Percentiles rank a stretch among this genome's conserved stretches.
Evolutionary conservation across 2,113 vertebrate genomes (phyloP).

Genomic region (Phalacrocorax carbo): DNA sequence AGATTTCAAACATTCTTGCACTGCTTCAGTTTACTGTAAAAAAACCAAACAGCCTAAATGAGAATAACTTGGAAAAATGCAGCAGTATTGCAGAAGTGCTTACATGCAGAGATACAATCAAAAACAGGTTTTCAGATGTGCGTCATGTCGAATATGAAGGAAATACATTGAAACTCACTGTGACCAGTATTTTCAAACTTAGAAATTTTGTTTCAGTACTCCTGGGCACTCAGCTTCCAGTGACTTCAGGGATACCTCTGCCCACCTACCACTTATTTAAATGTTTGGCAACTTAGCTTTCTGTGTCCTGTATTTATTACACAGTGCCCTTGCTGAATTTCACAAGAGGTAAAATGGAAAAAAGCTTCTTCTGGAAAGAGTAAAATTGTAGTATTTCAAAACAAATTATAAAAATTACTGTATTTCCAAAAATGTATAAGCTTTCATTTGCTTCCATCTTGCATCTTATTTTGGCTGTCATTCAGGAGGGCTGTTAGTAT

Average conservation of each 20-base stretch:
- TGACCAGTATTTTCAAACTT: neutral
- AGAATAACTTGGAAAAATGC: neutral
- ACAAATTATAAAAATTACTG: neutral
- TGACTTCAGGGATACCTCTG: neutral
- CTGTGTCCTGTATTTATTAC: neutral
- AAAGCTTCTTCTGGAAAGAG: neutral
- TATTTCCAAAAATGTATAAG: neutral
- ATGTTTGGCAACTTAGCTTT: neutral
- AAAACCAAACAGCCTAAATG: neutral
- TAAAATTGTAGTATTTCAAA: neutral
- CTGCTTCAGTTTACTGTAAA: neutral
- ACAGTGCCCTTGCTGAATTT: neutral
- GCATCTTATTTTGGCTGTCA: neutral
- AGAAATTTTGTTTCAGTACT: neutral
- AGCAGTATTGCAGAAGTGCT: neutral
- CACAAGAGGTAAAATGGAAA: neutral
- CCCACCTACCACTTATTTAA: neutral
- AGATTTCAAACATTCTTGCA: neutral
- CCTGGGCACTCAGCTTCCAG: neutral
- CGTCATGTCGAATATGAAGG: too few species aligned
- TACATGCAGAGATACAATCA: neutral
- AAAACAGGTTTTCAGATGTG: neutral
- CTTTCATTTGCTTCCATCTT: neutral
- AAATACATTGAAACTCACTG: fast-evolving
- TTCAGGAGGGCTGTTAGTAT: neutral